A percentile compares a stretch with the other conserved stretches of the same genome.
phyloP scores from a whole-genome alignment of 2,888 invertebrate species.

The Pyrrhia umbra region DNA sequence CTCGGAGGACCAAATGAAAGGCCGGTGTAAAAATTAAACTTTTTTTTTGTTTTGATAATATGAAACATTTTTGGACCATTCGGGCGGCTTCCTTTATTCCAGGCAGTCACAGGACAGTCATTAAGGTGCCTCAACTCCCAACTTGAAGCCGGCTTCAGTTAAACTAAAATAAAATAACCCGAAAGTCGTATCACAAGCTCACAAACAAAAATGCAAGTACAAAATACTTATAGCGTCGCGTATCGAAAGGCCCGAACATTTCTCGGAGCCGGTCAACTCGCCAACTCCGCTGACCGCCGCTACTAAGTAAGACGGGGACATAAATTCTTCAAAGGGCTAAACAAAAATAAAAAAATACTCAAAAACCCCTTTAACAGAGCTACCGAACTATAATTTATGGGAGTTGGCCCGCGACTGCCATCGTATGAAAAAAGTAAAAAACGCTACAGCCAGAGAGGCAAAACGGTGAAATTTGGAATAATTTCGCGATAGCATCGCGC shows the following conservation, averaged over 20 bases:
- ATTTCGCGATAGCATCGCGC: slow-evolving; percentile 88
- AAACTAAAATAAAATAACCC: slow-evolving; percentile 55
- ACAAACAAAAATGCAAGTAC: slow-evolving; percentile 61
- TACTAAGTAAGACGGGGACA: slow-evolving; percentile 89
- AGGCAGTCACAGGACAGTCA: slow-evolving; percentile 16
- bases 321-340: slow-evolving; percentile 89
- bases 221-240: slow-evolving; percentile 62
- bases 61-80: background rate
- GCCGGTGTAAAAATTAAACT: background rate
- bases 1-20: background rate
- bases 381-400: slow-evolving; percentile 91
- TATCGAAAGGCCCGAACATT: slow-evolving; percentile 70
- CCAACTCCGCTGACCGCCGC: slow-evolving; percentile 83
- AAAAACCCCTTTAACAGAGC: slow-evolving; percentile 88
- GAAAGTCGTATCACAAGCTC: slow-evolving; percentile 55
- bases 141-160: slow-evolving; percentile 43
- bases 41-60: background rate
- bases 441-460: slow-evolving; percentile 74
- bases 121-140: slow-evolving; percentile 36
- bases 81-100: slow-evolving; percentile 9
- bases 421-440: slow-evolving; percentile 81
- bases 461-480: slow-evolving; percentile 90
- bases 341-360: slow-evolving; percentile 84
- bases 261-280: slow-evolving; percentile 66
- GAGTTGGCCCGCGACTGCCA: slow-evolving; percentile 81